Evolutionary conservation across 2,113 vertebrate genomes (phyloP), one percentile per base, ranked within the genome.

Genomic region (Rattus rattus): DNA sequence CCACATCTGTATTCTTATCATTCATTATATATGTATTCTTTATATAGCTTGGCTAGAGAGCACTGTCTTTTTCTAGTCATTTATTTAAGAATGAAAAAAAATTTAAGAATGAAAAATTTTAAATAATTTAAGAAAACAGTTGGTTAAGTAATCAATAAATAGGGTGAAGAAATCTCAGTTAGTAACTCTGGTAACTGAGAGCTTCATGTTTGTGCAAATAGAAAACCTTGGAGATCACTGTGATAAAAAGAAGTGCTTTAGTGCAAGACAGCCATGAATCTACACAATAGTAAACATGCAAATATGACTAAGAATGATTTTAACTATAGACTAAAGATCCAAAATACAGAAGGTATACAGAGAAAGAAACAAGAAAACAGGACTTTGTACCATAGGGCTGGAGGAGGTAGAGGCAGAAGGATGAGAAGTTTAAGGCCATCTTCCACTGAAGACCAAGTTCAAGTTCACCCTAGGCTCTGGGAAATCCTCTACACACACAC

Each of bases 21-120:
- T 84, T 89, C 65, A 85, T 92, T 88, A 91, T 47, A 95, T 90
- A 43, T 47, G 81, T 81, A 92, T 84, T 89, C 65, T 88, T 92
- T 88, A 91, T 81, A 88, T 76, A 59, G 20, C 67, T 87, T 49
- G 22, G 30, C 70, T 67, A 86, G 13, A 33, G 39, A 95, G n/a
- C 81, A 61, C 22, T 88, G 63, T 10, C 56, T 67, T 90, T 85
- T 79, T 39, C 61, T 88, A 72, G 84, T 1, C 20, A 52, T 63
- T 94, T 75, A 93, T 65, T 95, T 86, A 92, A 94, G 69, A 95
- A 92, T 85, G 39, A 54, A 76, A 76, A 76, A 75, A 33, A 90
- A 47, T 83, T 94, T 36, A 87, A 96, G 52, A 89, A 92, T 85
- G 39, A 54, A 76, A 76, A 75, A 33, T 30, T 30, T 88, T 63